These are phyloP conservation scores for Linhomoeus sp. DNA, from an alignment of 2,888 invertebrate genomes.

Conservation along the genomic window DNA sequence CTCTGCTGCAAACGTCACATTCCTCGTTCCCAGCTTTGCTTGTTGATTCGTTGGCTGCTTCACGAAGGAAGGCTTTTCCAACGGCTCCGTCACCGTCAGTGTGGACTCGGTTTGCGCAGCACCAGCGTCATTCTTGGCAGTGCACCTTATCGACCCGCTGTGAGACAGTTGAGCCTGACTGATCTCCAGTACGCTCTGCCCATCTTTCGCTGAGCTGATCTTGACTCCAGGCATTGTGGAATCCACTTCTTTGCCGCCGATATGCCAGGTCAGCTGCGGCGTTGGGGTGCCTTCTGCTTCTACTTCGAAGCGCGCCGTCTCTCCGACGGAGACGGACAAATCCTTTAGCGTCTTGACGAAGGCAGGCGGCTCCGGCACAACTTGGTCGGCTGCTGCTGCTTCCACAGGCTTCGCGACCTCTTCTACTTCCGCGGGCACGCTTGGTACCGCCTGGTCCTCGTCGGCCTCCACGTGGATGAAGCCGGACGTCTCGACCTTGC, in stretches of 20 bases:
- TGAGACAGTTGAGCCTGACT: neutral
- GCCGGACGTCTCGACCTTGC: slow-evolving; percentile 23
- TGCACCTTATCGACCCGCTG: slow-evolving; percentile 28
- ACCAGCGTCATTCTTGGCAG: slow-evolving; percentile 30
- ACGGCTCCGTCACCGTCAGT: slow-evolving; percentile 24
- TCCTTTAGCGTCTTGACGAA: slow-evolving; percentile 5
- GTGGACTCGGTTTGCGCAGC: slow-evolving; percentile 22
- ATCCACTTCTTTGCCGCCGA: neutral
- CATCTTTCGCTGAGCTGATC: too few species aligned
- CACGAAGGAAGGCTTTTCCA: too few species aligned
- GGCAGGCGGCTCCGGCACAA: neutral
- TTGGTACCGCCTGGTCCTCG: too few species aligned
- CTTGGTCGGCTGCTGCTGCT: too few species aligned
- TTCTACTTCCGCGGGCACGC: too few species aligned
- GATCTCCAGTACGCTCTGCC: neutral
- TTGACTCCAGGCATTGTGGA: too few species aligned
- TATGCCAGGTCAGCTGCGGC: neutral
- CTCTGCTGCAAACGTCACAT: too few species aligned
- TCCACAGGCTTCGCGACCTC: too few species aligned
- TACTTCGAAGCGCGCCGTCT: slow-evolving; percentile 3
- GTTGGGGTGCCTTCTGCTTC: neutral
- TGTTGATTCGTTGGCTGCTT: too few species aligned
- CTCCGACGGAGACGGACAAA: slow-evolving; percentile 12
- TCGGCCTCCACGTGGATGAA: slow-evolving; percentile 7
- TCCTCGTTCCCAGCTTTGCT: too few species aligned